phyloP scores from a whole-genome alignment of 2,888 invertebrate species.

The Dexiosoma caninum region DNA sequence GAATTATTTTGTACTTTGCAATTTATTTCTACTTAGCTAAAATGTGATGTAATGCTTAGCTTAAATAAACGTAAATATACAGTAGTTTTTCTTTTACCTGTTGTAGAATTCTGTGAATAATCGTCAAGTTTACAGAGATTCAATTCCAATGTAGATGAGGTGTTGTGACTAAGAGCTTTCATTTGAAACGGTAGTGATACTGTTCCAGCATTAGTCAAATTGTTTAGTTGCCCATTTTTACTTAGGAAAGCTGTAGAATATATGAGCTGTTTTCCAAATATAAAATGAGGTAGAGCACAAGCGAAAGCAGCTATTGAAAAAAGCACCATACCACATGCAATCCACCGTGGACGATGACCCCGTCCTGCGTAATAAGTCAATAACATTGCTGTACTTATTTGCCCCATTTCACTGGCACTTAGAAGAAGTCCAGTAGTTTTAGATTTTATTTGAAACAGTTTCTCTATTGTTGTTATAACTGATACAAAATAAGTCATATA shows the following conservation, averaged over 20 bases:
- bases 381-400: conserved; percentile 92
- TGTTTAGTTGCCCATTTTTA: conserved; percentile 16
- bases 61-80: no score
- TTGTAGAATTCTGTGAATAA: conserved; percentile 66
- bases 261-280: conserved; percentile 87
- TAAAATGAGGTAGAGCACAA: conserved; percentile 91
- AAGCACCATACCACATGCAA: conserved; percentile 93
- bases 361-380: conserved; percentile 94
- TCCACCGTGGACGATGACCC: conserved; percentile 95
- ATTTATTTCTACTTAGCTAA: no score
- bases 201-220: not conserved
- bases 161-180: not conserved
- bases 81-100: conserved; percentile 60
- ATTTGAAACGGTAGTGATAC: not conserved
- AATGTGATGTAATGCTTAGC: no score
- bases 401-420: conserved; percentile 95
- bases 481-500: conserved; percentile 96
- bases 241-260: conserved; percentile 68
- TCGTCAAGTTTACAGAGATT: conserved; percentile 71
- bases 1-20: no score
- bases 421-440: conserved; percentile 93
- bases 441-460: conserved; percentile 93
- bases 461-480: conserved; percentile 95
- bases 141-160: conserved; percentile 61
- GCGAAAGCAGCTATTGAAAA: conserved; percentile 91